A percentile compares a stretch with the other conserved stretches of the same genome.
Conservation (phyloP, 2,113 vertebrate genomes). For the Polyodon spathula region DNA sequence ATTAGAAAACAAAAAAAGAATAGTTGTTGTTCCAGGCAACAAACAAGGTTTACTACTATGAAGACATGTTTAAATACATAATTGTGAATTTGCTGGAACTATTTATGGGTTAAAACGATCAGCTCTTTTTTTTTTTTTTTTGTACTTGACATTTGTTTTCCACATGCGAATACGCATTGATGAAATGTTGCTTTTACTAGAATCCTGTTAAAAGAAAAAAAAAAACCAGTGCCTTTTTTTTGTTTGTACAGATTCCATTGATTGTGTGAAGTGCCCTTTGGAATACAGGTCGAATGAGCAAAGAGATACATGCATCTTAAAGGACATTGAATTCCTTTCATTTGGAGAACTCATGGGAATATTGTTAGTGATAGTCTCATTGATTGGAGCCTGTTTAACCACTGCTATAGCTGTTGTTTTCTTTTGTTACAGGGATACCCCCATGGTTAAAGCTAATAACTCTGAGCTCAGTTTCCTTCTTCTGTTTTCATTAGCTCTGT, state of each 20-base stretch:
- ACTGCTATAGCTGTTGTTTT: conserved; percentile 33
- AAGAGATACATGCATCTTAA: conserved; percentile 35
- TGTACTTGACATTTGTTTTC: background rate
- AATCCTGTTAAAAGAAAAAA: background rate
- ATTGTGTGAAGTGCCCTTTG: conserved; percentile 34
- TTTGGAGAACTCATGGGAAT: conserved; percentile 40
- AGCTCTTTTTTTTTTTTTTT: no score
- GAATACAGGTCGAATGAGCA: conserved; percentile 46
- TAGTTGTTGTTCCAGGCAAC: no score
- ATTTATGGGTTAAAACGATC: no score
- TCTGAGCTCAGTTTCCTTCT: conserved; percentile 45
- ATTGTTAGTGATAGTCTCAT: conserved; percentile 33
- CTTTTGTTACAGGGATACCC: conserved; percentile 37
- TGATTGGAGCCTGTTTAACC: conserved; percentile 34
- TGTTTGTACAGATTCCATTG: conserved; percentile 35
- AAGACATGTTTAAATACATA: no score
- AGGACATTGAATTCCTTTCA: conserved; percentile 43
- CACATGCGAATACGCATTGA: background rate
- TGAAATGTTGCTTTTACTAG: background rate
- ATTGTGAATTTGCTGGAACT: no score
- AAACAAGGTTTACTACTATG: no score
- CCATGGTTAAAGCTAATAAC: conserved; percentile 40
- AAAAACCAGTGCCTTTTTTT: background rate
- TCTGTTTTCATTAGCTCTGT: conserved; percentile 38
- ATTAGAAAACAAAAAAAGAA: no score